Evolutionary conservation across 2,113 vertebrate genomes (phyloP).

Genomic region (Tachysurus vachellii): DNA sequence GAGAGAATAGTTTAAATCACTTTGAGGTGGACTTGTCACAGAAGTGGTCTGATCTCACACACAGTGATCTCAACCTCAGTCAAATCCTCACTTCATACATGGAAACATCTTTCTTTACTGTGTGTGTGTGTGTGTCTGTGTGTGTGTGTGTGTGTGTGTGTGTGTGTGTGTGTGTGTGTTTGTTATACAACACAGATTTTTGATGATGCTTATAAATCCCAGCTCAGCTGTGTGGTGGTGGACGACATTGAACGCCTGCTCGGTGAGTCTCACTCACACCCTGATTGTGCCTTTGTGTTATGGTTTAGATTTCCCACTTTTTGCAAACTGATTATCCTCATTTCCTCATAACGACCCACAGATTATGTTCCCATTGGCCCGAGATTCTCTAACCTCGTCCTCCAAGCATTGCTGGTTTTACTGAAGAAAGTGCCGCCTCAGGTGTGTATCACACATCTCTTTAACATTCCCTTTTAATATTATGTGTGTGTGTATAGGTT

Average conservation of each 20-base stretch:
- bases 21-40: not conserved
- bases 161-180: not conserved
- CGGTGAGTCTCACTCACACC: slow-evolving; percentile 69
- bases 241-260: slow-evolving; percentile 88
- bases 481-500: not conserved
- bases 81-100: not conserved
- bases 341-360: slow-evolving; percentile 48
- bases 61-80: not conserved
- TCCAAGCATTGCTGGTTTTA: slow-evolving; percentile 87
- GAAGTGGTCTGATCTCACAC: not conserved
- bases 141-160: not conserved
- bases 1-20: not conserved
- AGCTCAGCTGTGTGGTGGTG: slow-evolving; percentile 89
- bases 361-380: slow-evolving; percentile 92
- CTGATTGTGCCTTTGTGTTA: not conserved
- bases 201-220: slow-evolving; percentile 90
- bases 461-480: too few species aligned
- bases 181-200: slow-evolving; percentile 74
- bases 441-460: slow-evolving; percentile 64
- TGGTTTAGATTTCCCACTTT: not conserved
- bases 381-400: slow-evolving; percentile 87
- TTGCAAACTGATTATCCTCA: not conserved
- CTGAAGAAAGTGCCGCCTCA: slow-evolving; percentile 87
- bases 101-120: not conserved
- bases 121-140: not conserved